phyloP scores from a whole-genome alignment of 1,140 invertebrate genomes.

The Neodiprion fabricii region DNA sequence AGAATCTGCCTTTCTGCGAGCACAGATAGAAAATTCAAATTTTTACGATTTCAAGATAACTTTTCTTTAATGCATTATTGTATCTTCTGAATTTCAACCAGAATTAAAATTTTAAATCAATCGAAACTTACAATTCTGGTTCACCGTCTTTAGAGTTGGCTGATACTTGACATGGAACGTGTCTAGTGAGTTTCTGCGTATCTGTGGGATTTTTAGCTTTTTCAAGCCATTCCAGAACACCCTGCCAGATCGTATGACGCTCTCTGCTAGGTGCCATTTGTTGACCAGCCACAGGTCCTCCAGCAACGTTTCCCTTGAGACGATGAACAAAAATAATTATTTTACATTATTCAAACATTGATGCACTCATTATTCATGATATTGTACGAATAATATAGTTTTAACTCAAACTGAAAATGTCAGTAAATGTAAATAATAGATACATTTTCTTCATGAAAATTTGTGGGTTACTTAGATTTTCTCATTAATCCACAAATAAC shows the following conservation, averaged over 20 bases:
- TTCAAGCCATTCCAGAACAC: conserved; percentile 90
- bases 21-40: conserved; percentile 25
- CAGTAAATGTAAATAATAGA: background rate
- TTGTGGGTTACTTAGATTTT: background rate
- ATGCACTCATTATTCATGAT: background rate
- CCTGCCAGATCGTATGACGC: conserved; percentile 82
- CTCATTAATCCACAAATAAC: too few relatives aligned
- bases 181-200: conserved; percentile 79
- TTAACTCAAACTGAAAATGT: background rate
- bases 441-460: conserved; percentile 8
- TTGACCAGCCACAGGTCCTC: conserved; percentile 41
- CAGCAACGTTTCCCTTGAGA: conserved; percentile 39
- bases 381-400: background rate
- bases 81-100: background rate
- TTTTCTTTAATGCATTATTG: background rate
- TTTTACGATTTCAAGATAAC: conserved; percentile 18
- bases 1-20: conserved; percentile 80
- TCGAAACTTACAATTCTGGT: conserved; percentile 75
- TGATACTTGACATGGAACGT: conserved; percentile 84
- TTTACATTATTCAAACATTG: background rate
- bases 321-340: background rate
- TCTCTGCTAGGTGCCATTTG: conserved; percentile 56
- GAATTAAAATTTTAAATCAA: conserved; percentile 17
- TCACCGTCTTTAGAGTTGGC: conserved; percentile 81
- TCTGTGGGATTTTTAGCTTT: conserved; percentile 75